A percentile compares a stretch with the other conserved stretches of the same genome.
phyloP scores from a whole-genome alignment of 1,140 invertebrate species.

The Phortica variegata region DNA sequence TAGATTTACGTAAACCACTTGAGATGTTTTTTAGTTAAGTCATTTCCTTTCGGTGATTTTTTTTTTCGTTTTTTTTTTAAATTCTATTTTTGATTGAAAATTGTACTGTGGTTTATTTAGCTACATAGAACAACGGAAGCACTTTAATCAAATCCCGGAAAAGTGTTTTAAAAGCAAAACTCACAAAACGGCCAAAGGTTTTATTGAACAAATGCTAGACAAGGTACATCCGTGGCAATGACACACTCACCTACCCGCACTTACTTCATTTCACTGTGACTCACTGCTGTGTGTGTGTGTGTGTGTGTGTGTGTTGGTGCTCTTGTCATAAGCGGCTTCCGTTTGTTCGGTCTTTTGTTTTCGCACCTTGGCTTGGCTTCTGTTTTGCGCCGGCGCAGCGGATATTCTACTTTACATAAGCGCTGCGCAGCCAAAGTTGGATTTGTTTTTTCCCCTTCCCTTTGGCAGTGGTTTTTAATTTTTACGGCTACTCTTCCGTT shows the following conservation, averaged over 20 bases:
- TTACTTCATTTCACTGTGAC: constrained; percentile 15
- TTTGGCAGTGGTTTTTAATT: constrained; percentile 17
- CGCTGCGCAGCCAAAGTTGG: constrained; percentile 21
- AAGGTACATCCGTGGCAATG: no score
- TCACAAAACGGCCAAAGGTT: constrained; percentile 26
- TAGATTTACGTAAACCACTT: constrained; percentile 31
- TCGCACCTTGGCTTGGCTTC: neutral
- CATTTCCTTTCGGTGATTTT: constrained; percentile 29
- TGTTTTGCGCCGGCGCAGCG: constrained; percentile 12
- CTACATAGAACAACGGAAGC: constrained; percentile 22
- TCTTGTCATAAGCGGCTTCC: neutral
- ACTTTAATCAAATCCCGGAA: constrained; percentile 36
- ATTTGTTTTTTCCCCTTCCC: constrained; percentile 22
- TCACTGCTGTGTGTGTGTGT: constrained; percentile 4
- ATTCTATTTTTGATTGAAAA: no score
- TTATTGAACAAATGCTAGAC: no score
- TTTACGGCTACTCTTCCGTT: constrained; percentile 13
- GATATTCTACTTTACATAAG: constrained; percentile 28
- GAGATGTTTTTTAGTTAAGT: constrained; percentile 5
- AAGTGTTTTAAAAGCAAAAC: constrained; percentile 34
- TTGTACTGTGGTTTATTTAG: neutral
- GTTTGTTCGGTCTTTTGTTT: neutral
- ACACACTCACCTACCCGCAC: no score
- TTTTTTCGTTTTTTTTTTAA: no score
- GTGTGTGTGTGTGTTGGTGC: constrained; percentile 15